Percentiles rank a stretch among this genome's conserved stretches.
phyloP scores from a whole-genome alignment of 2,888 invertebrate genomes.

The Unio delphinus region DNA sequence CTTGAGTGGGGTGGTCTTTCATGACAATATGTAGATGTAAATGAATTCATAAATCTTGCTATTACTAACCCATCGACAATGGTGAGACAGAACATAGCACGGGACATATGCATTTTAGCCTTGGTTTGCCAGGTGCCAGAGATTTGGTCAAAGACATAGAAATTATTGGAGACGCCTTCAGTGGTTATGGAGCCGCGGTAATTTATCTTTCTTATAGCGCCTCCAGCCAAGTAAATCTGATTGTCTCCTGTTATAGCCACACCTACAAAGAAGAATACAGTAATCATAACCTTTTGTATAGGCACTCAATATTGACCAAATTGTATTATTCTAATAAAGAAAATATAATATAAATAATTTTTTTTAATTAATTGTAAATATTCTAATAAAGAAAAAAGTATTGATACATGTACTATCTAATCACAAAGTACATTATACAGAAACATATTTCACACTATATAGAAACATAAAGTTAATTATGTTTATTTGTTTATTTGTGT shows the following conservation, averaged over 20 bases:
- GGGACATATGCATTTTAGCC: slow-evolving; percentile 73
- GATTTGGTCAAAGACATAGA: slow-evolving; percentile 66
- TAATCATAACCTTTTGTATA: too few relatives aligned
- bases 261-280: slow-evolving; percentile 37
- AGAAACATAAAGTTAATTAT: too few relatives aligned
- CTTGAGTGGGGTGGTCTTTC: too few relatives aligned
- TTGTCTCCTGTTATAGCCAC: slow-evolving; percentile 66
- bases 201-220: slow-evolving; percentile 67
- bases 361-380: too few relatives aligned
- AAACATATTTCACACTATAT: too few relatives aligned
- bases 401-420: too few relatives aligned
- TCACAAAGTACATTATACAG: too few relatives aligned
- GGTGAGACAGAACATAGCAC: slow-evolving; percentile 74
- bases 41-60: too few relatives aligned
- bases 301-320: background rate
- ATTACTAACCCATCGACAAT: slow-evolving; percentile 73
- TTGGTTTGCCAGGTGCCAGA: slow-evolving; percentile 74
- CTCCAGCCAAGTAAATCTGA: slow-evolving; percentile 69
- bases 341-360: too few relatives aligned
- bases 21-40: too few relatives aligned
- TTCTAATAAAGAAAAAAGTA: background rate
- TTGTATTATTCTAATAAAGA: background rate
- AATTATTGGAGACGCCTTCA: slow-evolving; percentile 63
- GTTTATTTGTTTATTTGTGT: too few relatives aligned
- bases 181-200: slow-evolving; percentile 67